Evolutionary conservation across 2,888 invertebrate genomes (phyloP), one percentile per base, ranked within the genome.

Genomic region (Zeuzera pyrina): DNA sequence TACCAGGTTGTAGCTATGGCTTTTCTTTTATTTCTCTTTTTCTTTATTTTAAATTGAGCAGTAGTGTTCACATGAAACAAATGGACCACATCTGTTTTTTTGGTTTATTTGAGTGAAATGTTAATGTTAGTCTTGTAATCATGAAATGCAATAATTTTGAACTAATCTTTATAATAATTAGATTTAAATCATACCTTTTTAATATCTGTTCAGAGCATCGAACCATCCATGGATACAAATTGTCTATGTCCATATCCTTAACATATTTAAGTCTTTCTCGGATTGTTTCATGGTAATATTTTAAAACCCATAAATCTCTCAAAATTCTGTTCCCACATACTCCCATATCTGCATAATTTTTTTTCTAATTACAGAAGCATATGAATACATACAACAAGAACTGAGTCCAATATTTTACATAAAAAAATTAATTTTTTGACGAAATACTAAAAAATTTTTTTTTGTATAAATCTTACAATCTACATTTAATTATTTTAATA

Each of bases 161-260:
- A n/a, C n/a, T n/a, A n/a, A n/a, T n/a, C n/a, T n/a, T n/a, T n/a
- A n/a, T n/a, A n/a, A n/a, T n/a, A n/a, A n/a, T n/a, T 30, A 25
- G 3, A 25, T 13, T 28, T 23, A 14, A 23, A 13, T 24, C 22
- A 31, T 64, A 88, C 89, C 85, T 87, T 39, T 84, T 67, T 23
- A 88, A 58, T 46, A 85, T 76, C 12, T 72, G 59, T 43, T 87
- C 85, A 12, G 87, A 73, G 52, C 88, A 88, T 41, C 88, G 69
- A 16, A 89, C 86, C 88, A 89, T 88, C 89, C 89, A 89, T 2
- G 89, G 88, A 66, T 85, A 87, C 7, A 88, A 63, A 39, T 70
- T 59, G 16, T 67, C 83, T 33, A 81, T 63, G 30, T 86, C 85
- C 38, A 79, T 71, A 25, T 63, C 57, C 52, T 76, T 74, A 0